Evolutionary conservation across 2,797 vertebrate species (phyloP).

Genomic region (Apodemus agrarius): DNA sequence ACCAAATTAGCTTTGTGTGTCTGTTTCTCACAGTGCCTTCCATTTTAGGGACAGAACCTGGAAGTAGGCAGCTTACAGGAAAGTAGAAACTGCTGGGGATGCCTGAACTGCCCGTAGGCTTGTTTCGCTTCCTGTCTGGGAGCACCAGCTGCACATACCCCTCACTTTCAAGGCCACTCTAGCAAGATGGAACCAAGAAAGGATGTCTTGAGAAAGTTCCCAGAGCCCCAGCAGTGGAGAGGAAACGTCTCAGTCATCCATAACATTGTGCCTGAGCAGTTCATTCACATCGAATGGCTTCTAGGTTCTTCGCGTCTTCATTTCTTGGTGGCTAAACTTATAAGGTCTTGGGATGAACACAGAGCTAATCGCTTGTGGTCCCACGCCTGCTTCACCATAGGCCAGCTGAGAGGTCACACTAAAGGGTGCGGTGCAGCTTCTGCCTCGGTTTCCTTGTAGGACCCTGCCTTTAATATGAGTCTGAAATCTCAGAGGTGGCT

Average conservation of each 20-base stretch:
- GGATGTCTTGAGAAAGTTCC: background rate
- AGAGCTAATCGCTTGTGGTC: background rate
- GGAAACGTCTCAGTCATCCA: background rate
- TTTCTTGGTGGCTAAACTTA: background rate
- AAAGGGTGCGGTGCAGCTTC: fast-evolving
- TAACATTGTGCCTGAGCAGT: fast-evolving
- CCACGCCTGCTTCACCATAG: background rate
- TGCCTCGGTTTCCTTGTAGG: background rate
- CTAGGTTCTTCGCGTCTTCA: fast-evolving
- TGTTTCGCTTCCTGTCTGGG: constrained; percentile 79
- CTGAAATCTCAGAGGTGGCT: background rate
- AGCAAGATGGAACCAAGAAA: background rate
- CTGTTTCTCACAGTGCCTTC: constrained; percentile 52
- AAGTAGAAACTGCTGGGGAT: constrained; percentile 60
- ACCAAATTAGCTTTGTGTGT: constrained; percentile 60
- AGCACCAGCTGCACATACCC: constrained; percentile 17
- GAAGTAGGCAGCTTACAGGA: constrained; percentile 40
- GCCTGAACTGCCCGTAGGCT: constrained; percentile 1
- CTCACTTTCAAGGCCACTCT: background rate
- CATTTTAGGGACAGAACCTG: constrained; percentile 52
- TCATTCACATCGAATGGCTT: fast-evolving
- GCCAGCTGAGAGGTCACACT: background rate
- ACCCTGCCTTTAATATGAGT: background rate
- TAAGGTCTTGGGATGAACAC: background rate
- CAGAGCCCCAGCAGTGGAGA: background rate